Base-by-base conservation (phyloP, 2,888 invertebrate species). In the Cephonodes hylas region DNA sequence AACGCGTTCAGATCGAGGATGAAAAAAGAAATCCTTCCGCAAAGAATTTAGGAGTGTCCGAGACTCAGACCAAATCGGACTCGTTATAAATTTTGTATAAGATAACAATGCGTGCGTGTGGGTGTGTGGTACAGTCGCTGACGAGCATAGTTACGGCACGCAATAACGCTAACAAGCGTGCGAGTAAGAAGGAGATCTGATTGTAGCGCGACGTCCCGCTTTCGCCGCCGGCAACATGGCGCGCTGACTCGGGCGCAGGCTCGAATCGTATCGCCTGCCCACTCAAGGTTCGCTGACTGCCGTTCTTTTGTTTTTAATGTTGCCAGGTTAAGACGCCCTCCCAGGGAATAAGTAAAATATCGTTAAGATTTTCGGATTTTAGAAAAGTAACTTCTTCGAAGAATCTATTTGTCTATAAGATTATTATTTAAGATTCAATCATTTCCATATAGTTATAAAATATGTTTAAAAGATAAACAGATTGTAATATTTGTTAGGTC, bases 251-350 rank as follows among this genome's bases (percentile, higher is more conserved):
- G 93, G 93, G 94, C 94, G 94, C 94, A 94, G 93, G 90, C 94
- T 94, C 94, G 93, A 89, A 90, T 90, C 91, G 89, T 91, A 92
- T 93, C 91, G 93, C 91, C 93, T 91, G 90, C 93, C 93, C 93
- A 94, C 94, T 94, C 93, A 93, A 93, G 93, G 93, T 93, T 93
- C 93, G 93, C 93, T 93, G 93, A 93, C 93, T 93, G 93, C 90
- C 92, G 91, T 91, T 92, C 93, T 93, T 93, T 93, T 93, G 92
- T 93, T 91, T 88, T 88, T 86, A 89, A 90, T 91, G 91, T 91
- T 92, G 88, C 91, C 88, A 86, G 70, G 63, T 68, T 61, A 65
- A 53, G 64, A 70, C 72, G 72, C 66, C 73, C 73, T 77, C 72
- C 80, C 73, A 46, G 27, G 53, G 34, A 59, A 13, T 44, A 27